Percentiles rank a stretch among this genome's conserved stretches.
Conservation (phyloP, 2,888 invertebrate species). For the Eristalis tenax region DNA sequence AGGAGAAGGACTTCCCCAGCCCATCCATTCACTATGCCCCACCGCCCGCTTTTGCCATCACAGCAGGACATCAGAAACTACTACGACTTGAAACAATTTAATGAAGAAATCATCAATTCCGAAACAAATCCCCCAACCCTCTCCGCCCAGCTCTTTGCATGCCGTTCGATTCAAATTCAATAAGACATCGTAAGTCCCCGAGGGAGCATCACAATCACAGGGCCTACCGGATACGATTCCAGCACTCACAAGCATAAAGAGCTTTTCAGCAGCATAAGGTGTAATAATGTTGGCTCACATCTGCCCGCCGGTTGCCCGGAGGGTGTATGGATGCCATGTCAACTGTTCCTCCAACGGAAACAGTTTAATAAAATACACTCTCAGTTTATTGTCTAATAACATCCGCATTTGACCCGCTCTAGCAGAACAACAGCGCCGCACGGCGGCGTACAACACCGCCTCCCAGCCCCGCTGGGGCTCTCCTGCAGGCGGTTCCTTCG, state of each 20-base stretch:
- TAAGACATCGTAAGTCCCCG: constrained; percentile 13
- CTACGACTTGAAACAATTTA: background rate
- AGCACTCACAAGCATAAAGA: constrained; percentile 24
- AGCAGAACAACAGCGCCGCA: background rate
- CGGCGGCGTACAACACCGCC: background rate
- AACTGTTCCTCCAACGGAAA: constrained; percentile 56
- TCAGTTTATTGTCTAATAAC: constrained; percentile 67
- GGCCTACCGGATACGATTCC: constrained; percentile 3
- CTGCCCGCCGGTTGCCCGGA: background rate
- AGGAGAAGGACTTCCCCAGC: background rate
- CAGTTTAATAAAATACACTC: constrained; percentile 67
- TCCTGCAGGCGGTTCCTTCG: constrained; percentile 1
- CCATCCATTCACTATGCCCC: background rate
- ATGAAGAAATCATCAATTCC: background rate
- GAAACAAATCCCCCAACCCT: background rate
- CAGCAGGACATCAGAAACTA: background rate
- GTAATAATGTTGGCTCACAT: constrained; percentile 30
- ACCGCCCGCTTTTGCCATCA: background rate
- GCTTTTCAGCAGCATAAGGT: constrained; percentile 51
- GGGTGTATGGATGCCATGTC: constrained; percentile 8
- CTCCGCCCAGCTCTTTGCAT: background rate
- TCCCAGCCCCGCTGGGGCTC: background rate
- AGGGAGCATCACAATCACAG: constrained; percentile 41
- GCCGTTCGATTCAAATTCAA: constrained; percentile 1
- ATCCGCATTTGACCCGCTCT: constrained; percentile 56